Base-by-base conservation (phyloP, 2,797 vertebrate genomes). In the Acrossocheilus fasciatus region DNA sequence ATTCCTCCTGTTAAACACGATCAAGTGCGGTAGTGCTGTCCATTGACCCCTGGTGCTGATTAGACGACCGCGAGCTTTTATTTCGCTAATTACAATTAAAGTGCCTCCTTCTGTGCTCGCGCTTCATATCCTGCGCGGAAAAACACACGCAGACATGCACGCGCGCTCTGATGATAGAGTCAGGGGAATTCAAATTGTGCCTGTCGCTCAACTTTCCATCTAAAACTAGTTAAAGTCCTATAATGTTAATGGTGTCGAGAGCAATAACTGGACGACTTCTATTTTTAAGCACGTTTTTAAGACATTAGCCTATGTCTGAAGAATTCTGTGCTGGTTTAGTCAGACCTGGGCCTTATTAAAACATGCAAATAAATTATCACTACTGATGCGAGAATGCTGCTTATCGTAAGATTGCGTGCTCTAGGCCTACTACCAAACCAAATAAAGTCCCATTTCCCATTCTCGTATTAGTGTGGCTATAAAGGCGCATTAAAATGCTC, bases 21-120 rank as follows among this genome's bases (percentile, higher is more conserved):
- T 90, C 90, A 91, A 88, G 92, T 81, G 70, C 81, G 89, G 83
- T 68, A 89, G 92, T 94, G 94, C 95, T 96, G 96, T 95, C 96
- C 95, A 95, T 85, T 97, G 97, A 96, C 96, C 96, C 95, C 93
- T 91, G 91, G 93, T 96, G 95, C 96, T 98, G 96, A 97, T 97
- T 96, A 96, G 96, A 95, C 92, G 92, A 77, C 54, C 87, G 88
- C 96, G 94, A 95, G 95, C 95, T 95, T 95, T 95, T 91, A 95
- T 96, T 97, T 94, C 95, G 92, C 92, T 92, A 92, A 93, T 93
- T 93, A 91, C 92, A 94, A 93, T 95, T 96, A 96, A 96, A 96
- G 95, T 85, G 91, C 87, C 87, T 91, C 90, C 88, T 90, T 90
- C 87, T 88, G 91, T 90, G 93, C 91, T 91, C 90, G 91, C 91